phyloP scores from a whole-genome alignment of 1,140 invertebrate genomes.

The Brachystomella parvula region DNA sequence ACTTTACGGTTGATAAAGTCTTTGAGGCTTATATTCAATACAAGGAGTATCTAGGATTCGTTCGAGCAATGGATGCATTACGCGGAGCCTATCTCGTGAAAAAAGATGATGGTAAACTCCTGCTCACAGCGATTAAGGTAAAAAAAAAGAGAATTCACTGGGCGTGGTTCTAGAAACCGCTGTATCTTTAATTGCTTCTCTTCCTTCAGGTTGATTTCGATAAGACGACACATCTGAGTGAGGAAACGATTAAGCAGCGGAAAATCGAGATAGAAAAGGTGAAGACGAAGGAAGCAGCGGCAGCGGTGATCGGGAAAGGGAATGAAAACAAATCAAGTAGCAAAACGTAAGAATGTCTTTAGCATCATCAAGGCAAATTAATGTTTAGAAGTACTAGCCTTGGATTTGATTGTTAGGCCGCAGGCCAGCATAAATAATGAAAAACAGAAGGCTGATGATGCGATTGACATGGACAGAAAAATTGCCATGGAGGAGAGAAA shows the following conservation, averaged over 20 bases:
- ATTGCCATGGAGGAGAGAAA: conserved; percentile 65
- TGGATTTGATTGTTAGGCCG: conserved; percentile 36
- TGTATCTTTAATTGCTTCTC: neutral
- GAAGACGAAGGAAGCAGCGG: conserved; percentile 46
- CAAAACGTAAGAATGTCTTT: neutral
- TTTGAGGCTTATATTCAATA: conserved; percentile 87
- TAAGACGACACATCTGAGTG: conserved; percentile 84
- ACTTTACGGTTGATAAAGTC: conserved; percentile 55
- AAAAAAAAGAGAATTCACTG: conserved; percentile 22
- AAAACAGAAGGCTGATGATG: conserved; percentile 53
- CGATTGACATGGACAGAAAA: conserved; percentile 55
- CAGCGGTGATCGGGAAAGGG: conserved; percentile 64
- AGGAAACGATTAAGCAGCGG: conserved; percentile 70
- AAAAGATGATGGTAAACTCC: conserved; percentile 54
- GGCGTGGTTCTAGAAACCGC: neutral
- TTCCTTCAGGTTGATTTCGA: conserved; percentile 75
- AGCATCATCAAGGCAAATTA: neutral
- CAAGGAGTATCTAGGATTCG: conserved; percentile 85
- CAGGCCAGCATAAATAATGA: neutral
- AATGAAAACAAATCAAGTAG: conserved; percentile 41
- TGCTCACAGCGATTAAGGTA: conserved; percentile 62
- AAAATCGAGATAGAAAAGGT: conserved; percentile 68
- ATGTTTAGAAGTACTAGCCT: conserved; percentile 36
- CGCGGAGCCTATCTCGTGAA: conserved; percentile 78
- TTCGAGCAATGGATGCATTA: conserved; percentile 81